A percentile compares a stretch with the other conserved stretches of the same genome.
phyloP scores from a whole-genome alignment of 2,888 invertebrate species.

The Andrena bicolor region DNA sequence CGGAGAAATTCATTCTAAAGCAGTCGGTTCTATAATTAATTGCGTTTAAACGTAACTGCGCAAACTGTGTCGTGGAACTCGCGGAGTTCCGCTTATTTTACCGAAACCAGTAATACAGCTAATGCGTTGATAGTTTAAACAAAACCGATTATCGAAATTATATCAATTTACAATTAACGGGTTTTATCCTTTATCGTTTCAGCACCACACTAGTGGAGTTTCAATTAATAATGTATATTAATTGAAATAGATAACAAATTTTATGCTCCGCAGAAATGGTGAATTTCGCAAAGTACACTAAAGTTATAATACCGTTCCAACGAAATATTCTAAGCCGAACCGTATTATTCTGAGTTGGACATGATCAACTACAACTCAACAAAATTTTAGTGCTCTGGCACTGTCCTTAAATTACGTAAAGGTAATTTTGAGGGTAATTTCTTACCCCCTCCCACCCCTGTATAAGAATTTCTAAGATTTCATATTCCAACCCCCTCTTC shows the following conservation, averaged over 20 bases:
- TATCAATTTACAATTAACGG: slow-evolving; percentile 17
- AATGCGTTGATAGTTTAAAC: slow-evolving; percentile 16
- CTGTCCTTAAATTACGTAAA: too few relatives aligned
- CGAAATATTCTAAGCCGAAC: too few relatives aligned
- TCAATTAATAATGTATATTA: slow-evolving; percentile 9
- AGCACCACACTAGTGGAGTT: neutral
- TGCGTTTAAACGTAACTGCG: slow-evolving; percentile 25
- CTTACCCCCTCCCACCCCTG: too few relatives aligned
- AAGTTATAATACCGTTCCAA: too few relatives aligned
- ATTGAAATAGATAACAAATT: slow-evolving; percentile 5
- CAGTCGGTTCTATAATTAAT: slow-evolving; percentile 14
- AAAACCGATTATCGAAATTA: slow-evolving; percentile 28
- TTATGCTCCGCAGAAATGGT: neutral
- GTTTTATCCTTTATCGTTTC: neutral
- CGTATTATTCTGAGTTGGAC: too few relatives aligned
- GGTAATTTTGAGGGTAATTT: too few relatives aligned
- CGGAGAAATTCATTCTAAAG: neutral
- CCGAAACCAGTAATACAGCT: neutral
- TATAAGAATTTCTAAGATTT: too few relatives aligned
- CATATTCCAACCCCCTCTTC: too few relatives aligned
- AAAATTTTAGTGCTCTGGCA: too few relatives aligned
- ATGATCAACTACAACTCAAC: too few relatives aligned
- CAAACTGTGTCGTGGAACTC: neutral
- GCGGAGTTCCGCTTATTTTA: slow-evolving; percentile 4
- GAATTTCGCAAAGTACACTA: neutral